Base-by-base conservation (phyloP, 2,113 vertebrate genomes). In the Scophthalmus maximus region DNA sequence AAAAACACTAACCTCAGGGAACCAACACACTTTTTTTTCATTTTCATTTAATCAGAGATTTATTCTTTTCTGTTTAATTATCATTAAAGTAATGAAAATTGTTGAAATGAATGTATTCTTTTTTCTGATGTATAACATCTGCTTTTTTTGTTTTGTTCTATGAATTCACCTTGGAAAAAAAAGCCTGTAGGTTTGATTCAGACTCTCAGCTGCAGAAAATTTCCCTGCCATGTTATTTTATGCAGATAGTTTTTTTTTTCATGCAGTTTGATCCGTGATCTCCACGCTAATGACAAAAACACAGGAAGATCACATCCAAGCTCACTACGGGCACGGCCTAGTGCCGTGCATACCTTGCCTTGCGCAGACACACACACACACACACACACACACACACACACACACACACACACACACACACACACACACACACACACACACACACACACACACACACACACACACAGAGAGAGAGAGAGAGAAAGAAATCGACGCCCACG, bases 231-330 rank as follows among this genome's bases (percentile, higher is more conserved):
- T 70, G 11, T 18, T 42, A n/a, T 69, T 72, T 81, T 71, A 84
- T 61, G 67, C 22, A 51, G 38, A 78, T 26, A 73, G 80, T 49
- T 65, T 58, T 86, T 68, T 81, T 76, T 83, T 75, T 88, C 70
- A 79, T 78, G 60, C 70, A 68, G 60, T 36, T 69, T 74, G 76
- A 89, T 80, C 80, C 80, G 68, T 82, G 86, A 83, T 91, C 70
- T 83, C 25, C 61, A 55, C 68, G 67, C 51, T 84, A 88, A 91
- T 84, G 78, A 84, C 80, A 88, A 84, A 85, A 79, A 91, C 64
- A 90, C 64, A 81, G 84, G 65, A 84, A 81, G 76, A 86, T 82
- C 78, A 84, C 66, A 81, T 76, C 65, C 68, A 61, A 75, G 38
- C 77, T 80, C 73, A 68, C 50, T 68, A 11, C 57, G 80, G 62